Evolutionary conservation across 2,888 invertebrate species (phyloP).

Genomic region (Endotricha flammealis): DNA sequence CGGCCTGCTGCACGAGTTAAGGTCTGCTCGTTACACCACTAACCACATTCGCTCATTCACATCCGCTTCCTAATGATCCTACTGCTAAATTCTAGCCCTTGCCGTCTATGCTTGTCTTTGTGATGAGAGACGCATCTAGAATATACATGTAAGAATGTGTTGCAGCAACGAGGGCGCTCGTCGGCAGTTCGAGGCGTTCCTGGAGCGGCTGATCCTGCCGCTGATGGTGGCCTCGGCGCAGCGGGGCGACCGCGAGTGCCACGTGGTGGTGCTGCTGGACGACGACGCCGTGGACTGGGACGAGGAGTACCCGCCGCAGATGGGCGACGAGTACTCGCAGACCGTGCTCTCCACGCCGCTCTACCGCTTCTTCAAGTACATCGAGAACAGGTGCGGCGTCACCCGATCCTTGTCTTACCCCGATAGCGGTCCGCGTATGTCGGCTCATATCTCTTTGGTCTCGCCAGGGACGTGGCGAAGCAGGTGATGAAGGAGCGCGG

Average conservation of each 20-base stretch:
- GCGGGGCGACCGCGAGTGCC: conserved; percentile 96
- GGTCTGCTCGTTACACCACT: no score
- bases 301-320: conserved; percentile 98
- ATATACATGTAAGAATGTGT: no score
- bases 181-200: conserved; percentile 96
- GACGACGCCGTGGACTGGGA: conserved; percentile 99
- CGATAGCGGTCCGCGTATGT: no score
- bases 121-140: no score
- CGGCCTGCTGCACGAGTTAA: conserved; percentile 97
- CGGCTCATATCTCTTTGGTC: not conserved
- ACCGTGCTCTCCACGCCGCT: conserved; percentile 97
- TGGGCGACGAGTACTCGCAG: conserved; percentile 99
- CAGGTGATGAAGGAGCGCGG: conserved; percentile 99
- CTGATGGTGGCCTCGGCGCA: conserved; percentile 96
- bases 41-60: no score
- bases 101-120: no score
- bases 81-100: no score
- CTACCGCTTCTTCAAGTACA: conserved; percentile 99
- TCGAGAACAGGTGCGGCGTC: conserved; percentile 91
- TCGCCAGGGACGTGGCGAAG: conserved; percentile 98
- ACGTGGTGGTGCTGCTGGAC: conserved; percentile 95
- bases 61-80: no score
- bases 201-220: conserved; percentile 96
- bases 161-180: conserved; percentile 99
- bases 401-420: no score